A percentile compares a stretch with the other conserved stretches of the same genome.
These are phyloP conservation scores for Astreopora myriophthalma DNA, from an alignment of 64 coral and sea anemone genomes.

Conservation along the genomic window DNA sequence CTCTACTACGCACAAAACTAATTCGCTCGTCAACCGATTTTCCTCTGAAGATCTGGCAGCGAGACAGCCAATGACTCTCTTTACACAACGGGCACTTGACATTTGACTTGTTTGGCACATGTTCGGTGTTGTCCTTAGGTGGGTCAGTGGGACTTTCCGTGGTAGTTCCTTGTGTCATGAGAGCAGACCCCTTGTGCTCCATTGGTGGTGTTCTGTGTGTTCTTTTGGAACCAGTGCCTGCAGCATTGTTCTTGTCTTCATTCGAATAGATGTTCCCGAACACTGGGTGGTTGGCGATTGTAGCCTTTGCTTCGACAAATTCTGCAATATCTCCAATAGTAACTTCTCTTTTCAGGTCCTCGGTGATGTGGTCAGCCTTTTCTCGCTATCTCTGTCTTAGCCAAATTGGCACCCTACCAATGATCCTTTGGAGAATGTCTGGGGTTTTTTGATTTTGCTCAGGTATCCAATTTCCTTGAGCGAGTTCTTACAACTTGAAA, in stretches of 20 bases:
- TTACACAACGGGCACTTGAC: conserved; percentile 17
- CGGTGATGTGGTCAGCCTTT: no score
- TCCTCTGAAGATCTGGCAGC: conserved; percentile 28
- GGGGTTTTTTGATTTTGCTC: no score
- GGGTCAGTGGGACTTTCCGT: no score
- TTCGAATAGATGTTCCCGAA: background rate
- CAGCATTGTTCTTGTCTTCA: background rate
- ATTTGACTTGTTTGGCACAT: background rate
- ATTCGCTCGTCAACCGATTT: background rate
- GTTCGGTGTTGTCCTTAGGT: no score
- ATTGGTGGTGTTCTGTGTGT: no score
- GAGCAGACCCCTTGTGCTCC: no score
- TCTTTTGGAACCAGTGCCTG: background rate
- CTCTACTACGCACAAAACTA: conserved; percentile 21
- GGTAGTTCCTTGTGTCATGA: no score
- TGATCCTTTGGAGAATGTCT: no score
- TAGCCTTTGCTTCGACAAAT: background rate
- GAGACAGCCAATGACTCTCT: conserved; percentile 42
- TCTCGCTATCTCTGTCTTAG: no score
- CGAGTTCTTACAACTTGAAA: background rate
- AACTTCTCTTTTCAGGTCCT: no score
- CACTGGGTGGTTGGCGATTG: background rate
- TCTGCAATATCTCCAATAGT: background rate
- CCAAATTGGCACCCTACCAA: no score
- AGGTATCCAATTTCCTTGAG: no score